A percentile compares a stretch with the other conserved stretches of the same genome.
Evolutionary conservation across 1,140 invertebrate species (phyloP).

Genomic region (Muscidifurax raptorellus): DNA sequence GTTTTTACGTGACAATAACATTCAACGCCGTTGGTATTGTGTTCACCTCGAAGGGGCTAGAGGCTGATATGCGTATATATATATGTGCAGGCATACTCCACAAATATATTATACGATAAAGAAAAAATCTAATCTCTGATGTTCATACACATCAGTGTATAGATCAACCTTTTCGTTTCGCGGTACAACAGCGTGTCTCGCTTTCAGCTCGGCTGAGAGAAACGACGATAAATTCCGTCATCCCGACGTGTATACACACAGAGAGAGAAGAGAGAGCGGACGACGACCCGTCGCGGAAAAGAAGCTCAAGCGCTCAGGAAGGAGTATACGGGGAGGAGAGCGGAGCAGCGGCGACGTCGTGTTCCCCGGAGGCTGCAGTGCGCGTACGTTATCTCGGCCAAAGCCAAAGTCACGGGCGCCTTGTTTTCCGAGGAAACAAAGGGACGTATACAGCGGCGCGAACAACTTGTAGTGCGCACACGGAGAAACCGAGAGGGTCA

Average conservation of each 20-base stretch:
- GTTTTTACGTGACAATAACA: neutral
- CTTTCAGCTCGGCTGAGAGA: neutral
- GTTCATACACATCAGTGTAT: no score
- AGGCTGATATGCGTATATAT: no score
- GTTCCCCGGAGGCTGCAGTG: conserved; percentile 30
- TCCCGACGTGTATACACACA: neutral
- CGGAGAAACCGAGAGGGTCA: conserved; percentile 52
- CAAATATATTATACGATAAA: no score
- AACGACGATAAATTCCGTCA: conserved; percentile 37
- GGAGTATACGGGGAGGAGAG: neutral
- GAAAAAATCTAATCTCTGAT: no score
- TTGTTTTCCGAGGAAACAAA: conserved; percentile 58
- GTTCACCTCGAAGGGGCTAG: neutral
- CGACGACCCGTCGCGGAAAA: neutral
- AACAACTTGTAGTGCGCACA: neutral
- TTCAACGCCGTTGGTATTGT: neutral
- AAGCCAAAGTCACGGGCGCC: conserved; percentile 62
- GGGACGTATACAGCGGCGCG: conserved; percentile 43
- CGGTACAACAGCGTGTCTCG: neutral
- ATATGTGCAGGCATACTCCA: no score
- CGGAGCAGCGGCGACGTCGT: conserved; percentile 11
- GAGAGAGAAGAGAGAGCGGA: neutral
- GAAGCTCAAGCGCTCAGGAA: neutral
- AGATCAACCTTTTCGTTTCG: neutral
- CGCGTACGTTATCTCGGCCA: conserved; percentile 54